Percentiles rank a stretch among this genome's conserved stretches.
These are phyloP conservation scores for Nephrotoma guestfalica DNA, from an alignment of 2,888 invertebrate genomes.

Conservation along the genomic window DNA sequence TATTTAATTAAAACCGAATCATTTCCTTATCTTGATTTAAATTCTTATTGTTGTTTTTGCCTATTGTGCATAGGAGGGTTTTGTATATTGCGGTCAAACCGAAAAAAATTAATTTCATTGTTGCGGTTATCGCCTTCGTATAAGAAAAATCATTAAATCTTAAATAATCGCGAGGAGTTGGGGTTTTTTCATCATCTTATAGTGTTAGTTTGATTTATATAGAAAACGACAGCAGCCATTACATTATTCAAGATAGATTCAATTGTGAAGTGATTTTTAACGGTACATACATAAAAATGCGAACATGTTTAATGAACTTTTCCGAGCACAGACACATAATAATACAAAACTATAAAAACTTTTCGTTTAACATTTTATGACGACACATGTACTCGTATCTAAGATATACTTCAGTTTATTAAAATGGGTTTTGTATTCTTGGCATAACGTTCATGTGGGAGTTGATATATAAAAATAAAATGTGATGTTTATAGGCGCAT, in stretches of 20 bases:
- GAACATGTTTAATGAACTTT: neutral
- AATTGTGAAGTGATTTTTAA: neutral
- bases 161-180: neutral
- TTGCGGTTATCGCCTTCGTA: neutral
- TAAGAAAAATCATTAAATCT: neutral
- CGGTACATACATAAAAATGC: neutral
- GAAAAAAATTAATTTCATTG: neutral
- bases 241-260: neutral
- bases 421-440: neutral
- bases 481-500: neutral
- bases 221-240: neutral
- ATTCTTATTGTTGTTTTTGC: neutral
- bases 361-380: neutral
- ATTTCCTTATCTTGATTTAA: neutral
- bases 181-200: neutral
- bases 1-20: neutral
- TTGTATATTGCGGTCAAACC: neutral
- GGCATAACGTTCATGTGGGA: neutral
- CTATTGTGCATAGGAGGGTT: no score
- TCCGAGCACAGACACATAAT: neutral
- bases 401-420: neutral
- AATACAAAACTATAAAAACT: neutral
- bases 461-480: neutral
- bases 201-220: neutral
- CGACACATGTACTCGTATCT: neutral